Base-by-base conservation (phyloP, 2,888 invertebrate genomes). In the Sarcophaga carnaria region DNA sequence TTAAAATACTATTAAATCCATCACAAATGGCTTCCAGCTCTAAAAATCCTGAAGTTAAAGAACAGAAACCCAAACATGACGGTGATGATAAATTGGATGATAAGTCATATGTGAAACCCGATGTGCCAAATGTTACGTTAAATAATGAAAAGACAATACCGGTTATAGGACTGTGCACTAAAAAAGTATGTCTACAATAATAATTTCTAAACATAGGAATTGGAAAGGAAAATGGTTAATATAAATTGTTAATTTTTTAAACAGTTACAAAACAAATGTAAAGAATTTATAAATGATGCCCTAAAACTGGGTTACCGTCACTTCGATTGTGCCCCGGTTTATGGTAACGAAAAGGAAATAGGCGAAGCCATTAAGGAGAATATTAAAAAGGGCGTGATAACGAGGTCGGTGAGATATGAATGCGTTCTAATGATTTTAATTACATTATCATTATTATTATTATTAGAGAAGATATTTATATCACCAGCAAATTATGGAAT, bases 401-500 rank as follows among this genome's bases (percentile, higher is more conserved):
- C 95, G 90, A 94, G 97, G 94, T 95, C 49, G n/a, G 22, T 62
- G 62, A 62, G 62, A 62, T 37, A 62, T 3, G 62, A 62, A n/a
- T 17, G 10, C 14, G 6, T 49, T 69, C 1, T 4, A 12, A 69
- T 49, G 17, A 17, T 14, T 49, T 14, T 54, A 54, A 54, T 54
- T 54, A 17, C 10, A 14, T 54, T 47, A 10, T 47, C 25, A 6
- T 22, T 79, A 6, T 54, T 54, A 87, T 85, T 2, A 66, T 66
- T 37, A 37, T 11, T 25, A 92, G 92, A 27, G 95, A 96, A 91
- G 96, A 96, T 59, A 92, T 97, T 0, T 97, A 96, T 92, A 94
- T 97, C 88, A 96, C 96, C 0, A 96, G 96, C 76, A 97, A 98
- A 95, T 92, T 97, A 22, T 98, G 98, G 98, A 97, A 98, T 94